Conservation (phyloP, 2,888 invertebrate genomes). For the Pocota personata region DNA sequence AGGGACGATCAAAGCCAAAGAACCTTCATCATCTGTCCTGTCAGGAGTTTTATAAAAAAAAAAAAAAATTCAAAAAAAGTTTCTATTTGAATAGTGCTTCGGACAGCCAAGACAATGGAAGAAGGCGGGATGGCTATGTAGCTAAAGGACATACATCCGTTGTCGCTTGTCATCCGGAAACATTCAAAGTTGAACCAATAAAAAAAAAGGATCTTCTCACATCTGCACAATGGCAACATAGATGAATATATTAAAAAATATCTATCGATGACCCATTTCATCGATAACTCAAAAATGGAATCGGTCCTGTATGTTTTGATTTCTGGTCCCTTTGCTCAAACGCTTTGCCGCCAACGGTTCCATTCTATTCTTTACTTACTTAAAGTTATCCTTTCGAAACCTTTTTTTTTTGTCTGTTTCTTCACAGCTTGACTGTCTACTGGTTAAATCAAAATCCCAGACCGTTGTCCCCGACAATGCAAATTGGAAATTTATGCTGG, state of each 20-base stretch:
- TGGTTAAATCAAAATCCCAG: background rate
- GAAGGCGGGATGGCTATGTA: constrained; percentile 4
- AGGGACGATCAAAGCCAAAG: constrained; percentile 1
- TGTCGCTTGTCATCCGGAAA: constrained; percentile 60
- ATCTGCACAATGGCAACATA: background rate
- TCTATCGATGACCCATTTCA: constrained; percentile 34
- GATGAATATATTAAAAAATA: constrained; percentile 47
- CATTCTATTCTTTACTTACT: constrained; percentile 45
- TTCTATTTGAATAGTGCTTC: constrained; percentile 53
- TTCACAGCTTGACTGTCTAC: background rate
- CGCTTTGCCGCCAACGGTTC: background rate
- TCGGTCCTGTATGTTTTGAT: constrained; percentile 34
- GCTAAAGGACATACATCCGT: constrained; percentile 46
- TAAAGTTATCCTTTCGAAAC: constrained; percentile 26
- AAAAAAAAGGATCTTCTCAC: constrained; percentile 17
- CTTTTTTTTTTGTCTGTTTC: background rate
- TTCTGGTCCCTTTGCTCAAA: constrained; percentile 5
- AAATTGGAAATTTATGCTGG: constrained; percentile 56
- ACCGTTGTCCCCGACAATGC: constrained; percentile 36
- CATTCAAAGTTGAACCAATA: constrained; percentile 48
- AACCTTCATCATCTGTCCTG: constrained; percentile 34
- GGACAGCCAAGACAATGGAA: constrained; percentile 4
- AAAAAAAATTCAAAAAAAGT: constrained; percentile 12
- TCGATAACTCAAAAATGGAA: constrained; percentile 58
- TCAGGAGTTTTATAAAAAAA: constrained; percentile 8